Evolutionary conservation across 2,113 vertebrate genomes (phyloP).

Genomic region (Apus apus): DNA sequence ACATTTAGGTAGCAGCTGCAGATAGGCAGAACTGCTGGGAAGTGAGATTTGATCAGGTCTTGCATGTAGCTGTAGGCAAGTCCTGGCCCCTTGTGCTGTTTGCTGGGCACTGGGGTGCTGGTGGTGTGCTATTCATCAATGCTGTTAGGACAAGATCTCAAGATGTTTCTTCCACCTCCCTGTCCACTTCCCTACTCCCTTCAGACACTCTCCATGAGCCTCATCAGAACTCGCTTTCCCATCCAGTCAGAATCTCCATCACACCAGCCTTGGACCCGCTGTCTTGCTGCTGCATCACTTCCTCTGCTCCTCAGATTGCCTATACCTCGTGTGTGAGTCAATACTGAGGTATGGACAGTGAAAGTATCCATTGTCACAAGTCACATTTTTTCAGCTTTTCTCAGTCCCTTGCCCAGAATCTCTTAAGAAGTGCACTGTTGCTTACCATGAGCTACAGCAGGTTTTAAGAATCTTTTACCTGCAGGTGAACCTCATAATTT

Average conservation of each 20-base stretch:
- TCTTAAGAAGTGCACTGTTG: not conserved
- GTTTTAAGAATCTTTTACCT: not conserved
- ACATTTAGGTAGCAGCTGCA: not conserved
- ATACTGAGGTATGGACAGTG: not conserved
- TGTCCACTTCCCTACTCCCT: not conserved
- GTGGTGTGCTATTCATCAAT: accelerated
- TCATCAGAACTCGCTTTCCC: not conserved
- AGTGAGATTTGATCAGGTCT: not conserved
- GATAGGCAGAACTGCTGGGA: not conserved
- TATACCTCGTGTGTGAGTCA: not conserved
- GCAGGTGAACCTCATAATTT: not conserved
- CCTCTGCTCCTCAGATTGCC: not conserved
- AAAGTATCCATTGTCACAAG: not conserved
- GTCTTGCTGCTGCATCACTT: not conserved
- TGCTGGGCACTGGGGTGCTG: not conserved
- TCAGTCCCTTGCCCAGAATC: not conserved
- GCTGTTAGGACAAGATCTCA: not conserved
- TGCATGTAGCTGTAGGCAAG: not conserved
- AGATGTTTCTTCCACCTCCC: not conserved
- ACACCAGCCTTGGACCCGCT: not conserved
- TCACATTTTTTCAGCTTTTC: not conserved
- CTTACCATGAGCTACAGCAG: not conserved
- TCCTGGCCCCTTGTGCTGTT: not conserved
- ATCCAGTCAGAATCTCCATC: not conserved
- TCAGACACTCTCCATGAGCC: accelerated